A percentile compares a stretch with the other conserved stretches of the same genome.
These are phyloP conservation scores for Prunella strophiata DNA, from an alignment of 2,797 vertebrate species.

Conservation along the genomic window DNA sequence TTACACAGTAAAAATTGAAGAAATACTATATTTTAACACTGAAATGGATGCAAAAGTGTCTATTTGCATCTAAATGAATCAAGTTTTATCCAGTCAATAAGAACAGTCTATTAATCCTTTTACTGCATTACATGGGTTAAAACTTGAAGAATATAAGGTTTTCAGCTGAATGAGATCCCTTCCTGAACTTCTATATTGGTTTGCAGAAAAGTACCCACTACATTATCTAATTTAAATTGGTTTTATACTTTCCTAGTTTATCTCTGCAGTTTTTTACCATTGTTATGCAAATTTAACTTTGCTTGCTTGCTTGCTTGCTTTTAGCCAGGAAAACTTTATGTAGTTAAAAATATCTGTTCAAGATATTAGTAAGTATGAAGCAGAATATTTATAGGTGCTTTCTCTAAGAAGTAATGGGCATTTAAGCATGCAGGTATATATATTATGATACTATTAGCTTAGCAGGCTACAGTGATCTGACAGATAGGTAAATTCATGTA, in stretches of 20 bases:
- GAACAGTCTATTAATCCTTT: conserved; percentile 59
- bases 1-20: conserved; percentile 66
- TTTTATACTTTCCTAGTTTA: background rate
- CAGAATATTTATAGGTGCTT: conserved; percentile 34
- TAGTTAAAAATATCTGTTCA: conserved; percentile 43
- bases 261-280: background rate
- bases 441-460: conserved; percentile 34
- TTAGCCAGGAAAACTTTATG: conserved; percentile 8
- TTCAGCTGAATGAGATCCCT: conserved; percentile 32
- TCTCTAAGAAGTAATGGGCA: conserved; percentile 42
- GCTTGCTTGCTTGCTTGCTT: background rate
- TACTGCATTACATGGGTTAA: conserved; percentile 27
- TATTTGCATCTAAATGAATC: conserved; percentile 70
- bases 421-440: conserved; percentile 9
- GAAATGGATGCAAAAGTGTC: conserved; percentile 45
- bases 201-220: background rate
- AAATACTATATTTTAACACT: conserved; percentile 65
- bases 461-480: conserved; percentile 65
- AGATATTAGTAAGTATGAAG: background rate
- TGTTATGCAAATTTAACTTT: background rate
- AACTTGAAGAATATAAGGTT: conserved; percentile 1
- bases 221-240: background rate
- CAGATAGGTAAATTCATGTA: conserved; percentile 78
- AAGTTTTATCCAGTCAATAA: conserved; percentile 72
- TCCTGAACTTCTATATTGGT: background rate